A percentile compares a stretch with the other conserved stretches of the same genome.
Conservation (phyloP, 1,140 invertebrate species). For the Bombus sibiricus region DNA sequence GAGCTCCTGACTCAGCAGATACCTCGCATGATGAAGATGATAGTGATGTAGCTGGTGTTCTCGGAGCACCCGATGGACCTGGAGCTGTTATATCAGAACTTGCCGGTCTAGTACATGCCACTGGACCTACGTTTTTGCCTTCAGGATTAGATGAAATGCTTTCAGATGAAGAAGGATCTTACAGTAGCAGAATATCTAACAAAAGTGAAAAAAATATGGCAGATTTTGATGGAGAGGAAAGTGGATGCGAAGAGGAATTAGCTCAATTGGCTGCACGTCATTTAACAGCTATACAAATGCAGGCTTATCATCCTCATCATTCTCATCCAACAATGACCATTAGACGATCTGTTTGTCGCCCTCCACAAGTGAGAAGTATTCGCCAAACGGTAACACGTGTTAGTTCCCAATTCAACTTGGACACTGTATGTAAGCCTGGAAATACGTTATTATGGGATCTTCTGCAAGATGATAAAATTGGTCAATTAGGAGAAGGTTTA, state of each 20-base stretch:
- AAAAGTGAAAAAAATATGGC: constrained; percentile 98
- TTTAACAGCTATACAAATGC: constrained; percentile 81
- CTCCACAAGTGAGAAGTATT: constrained; percentile 68
- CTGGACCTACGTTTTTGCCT: constrained; percentile 75
- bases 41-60: constrained; percentile 77
- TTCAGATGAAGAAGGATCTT: constrained; percentile 90
- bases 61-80: constrained; percentile 72
- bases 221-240: constrained; percentile 96
- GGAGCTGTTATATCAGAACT: constrained; percentile 82
- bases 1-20: constrained; percentile 75
- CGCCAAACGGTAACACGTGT: constrained; percentile 76
- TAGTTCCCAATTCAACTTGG: constrained; percentile 86
- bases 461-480: constrained; percentile 94
- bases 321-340: constrained; percentile 75
- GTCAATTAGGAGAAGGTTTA: constrained; percentile 92
- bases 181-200: constrained; percentile 94
- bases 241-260: constrained; percentile 93
- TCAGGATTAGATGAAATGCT: constrained; percentile 85
- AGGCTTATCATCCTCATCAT: constrained; percentile 79
- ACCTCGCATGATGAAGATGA: constrained; percentile 80
- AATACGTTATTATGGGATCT: constrained; percentile 97
- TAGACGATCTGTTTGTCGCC: constrained; percentile 73
- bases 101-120: constrained; percentile 80
- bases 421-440: constrained; percentile 93
- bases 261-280: constrained; percentile 88